These are phyloP conservation scores for Eonycteris spelaea DNA, from an alignment of 2,113 vertebrate species.

Conservation along the genomic window DNA sequence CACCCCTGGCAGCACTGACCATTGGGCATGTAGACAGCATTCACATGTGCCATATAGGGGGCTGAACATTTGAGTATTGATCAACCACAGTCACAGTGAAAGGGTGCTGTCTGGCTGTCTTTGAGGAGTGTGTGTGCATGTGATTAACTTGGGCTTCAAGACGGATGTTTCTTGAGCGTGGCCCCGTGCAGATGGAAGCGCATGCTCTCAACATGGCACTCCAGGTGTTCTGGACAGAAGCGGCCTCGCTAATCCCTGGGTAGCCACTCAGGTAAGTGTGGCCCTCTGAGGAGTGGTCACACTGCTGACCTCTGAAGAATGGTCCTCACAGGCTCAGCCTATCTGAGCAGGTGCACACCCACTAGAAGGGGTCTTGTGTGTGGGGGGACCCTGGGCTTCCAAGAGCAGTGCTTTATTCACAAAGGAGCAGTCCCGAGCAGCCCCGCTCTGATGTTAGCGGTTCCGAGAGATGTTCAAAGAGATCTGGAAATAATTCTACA, in stretches of 20 bases:
- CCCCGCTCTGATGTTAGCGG: fast-evolving
- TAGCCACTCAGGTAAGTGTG: background rate
- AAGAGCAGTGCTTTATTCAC: background rate
- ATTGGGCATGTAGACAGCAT: no score
- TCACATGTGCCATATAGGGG: fast-evolving
- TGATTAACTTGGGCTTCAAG: background rate
- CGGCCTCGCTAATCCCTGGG: background rate
- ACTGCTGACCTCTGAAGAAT: background rate
- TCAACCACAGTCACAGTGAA: fast-evolving
- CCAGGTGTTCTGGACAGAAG: background rate
- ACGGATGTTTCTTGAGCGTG: fast-evolving
- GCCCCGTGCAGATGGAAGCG: fast-evolving
- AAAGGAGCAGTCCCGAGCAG: background rate
- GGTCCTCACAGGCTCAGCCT: fast-evolving
- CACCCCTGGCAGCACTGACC: no score
- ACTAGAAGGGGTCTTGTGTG: background rate
- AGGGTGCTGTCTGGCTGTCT: background rate
- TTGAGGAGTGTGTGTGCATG: fast-evolving
- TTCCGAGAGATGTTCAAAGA: background rate
- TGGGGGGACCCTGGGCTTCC: background rate
- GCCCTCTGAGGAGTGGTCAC: no score
- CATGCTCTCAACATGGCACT: fast-evolving
- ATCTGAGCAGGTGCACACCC: background rate
- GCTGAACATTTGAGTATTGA: no score
- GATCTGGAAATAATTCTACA: background rate